phyloP scores from a whole-genome alignment of 2,113 vertebrate species.

The Odocoileus hemionus region DNA sequence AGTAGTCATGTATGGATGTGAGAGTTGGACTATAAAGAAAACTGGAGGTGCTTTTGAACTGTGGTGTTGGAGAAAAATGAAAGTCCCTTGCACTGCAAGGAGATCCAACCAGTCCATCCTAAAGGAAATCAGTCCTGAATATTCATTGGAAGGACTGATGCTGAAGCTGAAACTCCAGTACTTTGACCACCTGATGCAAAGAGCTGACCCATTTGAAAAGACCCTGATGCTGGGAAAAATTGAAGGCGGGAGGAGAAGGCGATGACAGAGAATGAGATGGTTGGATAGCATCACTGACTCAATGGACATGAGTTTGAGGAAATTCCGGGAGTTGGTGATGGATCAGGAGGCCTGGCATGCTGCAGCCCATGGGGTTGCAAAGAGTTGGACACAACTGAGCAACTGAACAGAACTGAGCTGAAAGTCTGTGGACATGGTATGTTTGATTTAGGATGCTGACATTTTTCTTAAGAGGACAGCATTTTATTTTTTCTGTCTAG shows the following conservation, averaged over 20 bases:
- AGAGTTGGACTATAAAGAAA: neutral
- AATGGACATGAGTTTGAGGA: neutral
- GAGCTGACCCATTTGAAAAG: neutral
- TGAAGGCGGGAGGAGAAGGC: neutral
- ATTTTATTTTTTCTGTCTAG: neutral
- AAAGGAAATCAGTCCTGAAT: neutral
- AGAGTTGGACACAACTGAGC: neutral
- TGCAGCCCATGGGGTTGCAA: neutral
- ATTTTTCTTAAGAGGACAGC: neutral
- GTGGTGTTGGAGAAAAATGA: neutral
- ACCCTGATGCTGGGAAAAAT: neutral
- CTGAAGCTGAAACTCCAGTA: neutral
- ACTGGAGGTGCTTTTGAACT: neutral
- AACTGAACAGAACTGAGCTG: neutral
- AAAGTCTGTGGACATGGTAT: neutral
- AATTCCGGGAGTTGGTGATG: neutral
- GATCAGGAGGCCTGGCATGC: neutral
- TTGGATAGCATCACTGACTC: neutral
- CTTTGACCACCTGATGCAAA: neutral
- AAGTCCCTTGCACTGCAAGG: neutral
- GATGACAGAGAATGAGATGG: neutral
- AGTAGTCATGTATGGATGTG: neutral
- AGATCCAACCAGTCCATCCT: neutral
- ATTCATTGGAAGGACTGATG: neutral
- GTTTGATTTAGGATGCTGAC: neutral